These are phyloP conservation scores for Machaerirhynchus nigripectus DNA, from an alignment of 2,113 vertebrate genomes.

Conservation along the genomic window DNA sequence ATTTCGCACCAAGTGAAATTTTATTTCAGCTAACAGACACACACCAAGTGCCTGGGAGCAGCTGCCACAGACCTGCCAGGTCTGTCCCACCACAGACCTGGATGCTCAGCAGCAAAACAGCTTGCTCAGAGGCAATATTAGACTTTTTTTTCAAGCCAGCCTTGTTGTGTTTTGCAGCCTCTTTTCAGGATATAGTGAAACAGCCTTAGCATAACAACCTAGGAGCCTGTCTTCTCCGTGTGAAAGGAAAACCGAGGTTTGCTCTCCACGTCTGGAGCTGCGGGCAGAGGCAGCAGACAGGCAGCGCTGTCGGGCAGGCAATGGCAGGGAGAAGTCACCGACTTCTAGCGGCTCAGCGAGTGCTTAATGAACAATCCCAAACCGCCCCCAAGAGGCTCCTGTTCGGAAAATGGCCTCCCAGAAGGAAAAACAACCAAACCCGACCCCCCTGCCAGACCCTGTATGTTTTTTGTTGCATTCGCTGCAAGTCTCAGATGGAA, in stretches of 20 bases:
- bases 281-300: not conserved
- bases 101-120: not conserved
- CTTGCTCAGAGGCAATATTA: not conserved
- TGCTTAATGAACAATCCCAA: not conserved
- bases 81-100: not conserved
- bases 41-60: accelerated
- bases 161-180: not conserved
- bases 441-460: accelerated
- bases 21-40: not conserved
- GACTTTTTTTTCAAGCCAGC: not conserved
- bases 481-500: accelerated
- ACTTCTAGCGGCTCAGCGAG: accelerated
- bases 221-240: not conserved
- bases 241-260: not conserved
- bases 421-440: not conserved
- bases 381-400: not conserved
- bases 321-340: not conserved
- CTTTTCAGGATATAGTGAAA: not conserved
- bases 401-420: not conserved
- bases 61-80: too few relatives aligned
- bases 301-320: not conserved
- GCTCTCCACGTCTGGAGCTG: accelerated
- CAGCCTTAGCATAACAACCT: not conserved
- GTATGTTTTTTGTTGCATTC: not conserved
- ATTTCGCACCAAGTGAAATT: not conserved